Conservation (phyloP, 2,888 invertebrate genomes). For the Trissoscelio sp. region DNA sequence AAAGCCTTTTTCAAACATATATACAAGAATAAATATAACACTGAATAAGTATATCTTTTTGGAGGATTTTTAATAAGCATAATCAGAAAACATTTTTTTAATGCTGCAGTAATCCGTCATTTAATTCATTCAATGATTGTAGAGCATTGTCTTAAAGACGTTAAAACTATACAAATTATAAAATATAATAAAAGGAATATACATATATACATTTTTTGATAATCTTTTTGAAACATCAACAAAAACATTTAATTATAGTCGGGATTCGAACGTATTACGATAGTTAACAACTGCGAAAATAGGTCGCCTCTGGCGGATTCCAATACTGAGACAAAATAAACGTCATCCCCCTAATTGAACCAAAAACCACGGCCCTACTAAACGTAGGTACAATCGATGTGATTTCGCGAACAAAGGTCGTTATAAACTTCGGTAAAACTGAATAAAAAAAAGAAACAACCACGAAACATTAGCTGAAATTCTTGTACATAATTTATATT, state of each 20-base stretch:
- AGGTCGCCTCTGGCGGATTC: conserved; percentile 55
- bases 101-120: neutral
- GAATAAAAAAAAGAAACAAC: conserved; percentile 56
- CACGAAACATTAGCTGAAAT: conserved; percentile 73
- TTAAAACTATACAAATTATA: neutral
- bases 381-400: conserved; percentile 81
- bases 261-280: conserved; percentile 5
- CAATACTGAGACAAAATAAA: conserved; percentile 47
- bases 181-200: neutral
- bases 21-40: neutral
- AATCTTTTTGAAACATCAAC: conserved; percentile 11
- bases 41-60: neutral
- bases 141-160: conserved; percentile 5
- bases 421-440: conserved; percentile 80
- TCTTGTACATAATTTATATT: conserved; percentile 83
- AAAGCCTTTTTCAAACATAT: neutral
- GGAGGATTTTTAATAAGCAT: neutral
- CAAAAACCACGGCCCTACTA: conserved; percentile 71
- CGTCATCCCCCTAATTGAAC: conserved; percentile 68
- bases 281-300: conserved; percentile 32
- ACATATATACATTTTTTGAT: conserved; percentile 11
- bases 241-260: neutral
- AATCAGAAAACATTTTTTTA: neutral
- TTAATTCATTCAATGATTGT: neutral
- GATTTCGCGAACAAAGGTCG: conserved; percentile 79